Conservation (phyloP, 2,113 vertebrate genomes). For the Triplophysa tibetana region DNA sequence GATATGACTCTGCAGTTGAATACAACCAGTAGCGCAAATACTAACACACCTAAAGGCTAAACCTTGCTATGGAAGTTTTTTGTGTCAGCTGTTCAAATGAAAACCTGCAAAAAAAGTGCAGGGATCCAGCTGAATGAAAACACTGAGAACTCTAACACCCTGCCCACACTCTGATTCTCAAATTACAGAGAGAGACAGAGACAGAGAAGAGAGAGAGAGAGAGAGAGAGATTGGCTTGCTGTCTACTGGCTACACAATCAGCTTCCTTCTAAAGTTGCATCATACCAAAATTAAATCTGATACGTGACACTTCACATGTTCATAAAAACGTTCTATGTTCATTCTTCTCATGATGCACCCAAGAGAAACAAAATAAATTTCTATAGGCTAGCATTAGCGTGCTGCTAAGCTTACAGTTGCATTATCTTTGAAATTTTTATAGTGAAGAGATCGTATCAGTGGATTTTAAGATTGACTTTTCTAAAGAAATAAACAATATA, state of each 20-base stretch:
- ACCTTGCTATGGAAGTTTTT: not conserved
- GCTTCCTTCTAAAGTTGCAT: too few relatives aligned
- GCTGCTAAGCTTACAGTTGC: too few relatives aligned
- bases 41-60: constrained; percentile 25
- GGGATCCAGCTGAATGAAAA: constrained; percentile 10
- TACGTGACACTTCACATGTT: too few relatives aligned
- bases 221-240: not conserved
- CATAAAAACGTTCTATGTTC: too few relatives aligned
- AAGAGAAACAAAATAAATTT: too few relatives aligned
- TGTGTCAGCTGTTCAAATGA: not conserved
- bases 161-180: constrained; percentile 58
- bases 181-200: constrained; percentile 51
- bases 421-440: too few relatives aligned
- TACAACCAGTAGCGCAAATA: not conserved
- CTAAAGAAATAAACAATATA: too few relatives aligned
- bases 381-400: too few relatives aligned
- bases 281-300: too few relatives aligned
- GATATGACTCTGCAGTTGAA: not conserved
- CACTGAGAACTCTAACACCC: constrained; percentile 26
- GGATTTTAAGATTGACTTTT: too few relatives aligned
- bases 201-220: constrained; percentile 26
- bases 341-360: too few relatives aligned
- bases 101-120: not conserved
- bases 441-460: too few relatives aligned
- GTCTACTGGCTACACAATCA: not conserved